Conservation (phyloP, 2,113 vertebrate genomes). For the Plecotus auritus region DNA sequence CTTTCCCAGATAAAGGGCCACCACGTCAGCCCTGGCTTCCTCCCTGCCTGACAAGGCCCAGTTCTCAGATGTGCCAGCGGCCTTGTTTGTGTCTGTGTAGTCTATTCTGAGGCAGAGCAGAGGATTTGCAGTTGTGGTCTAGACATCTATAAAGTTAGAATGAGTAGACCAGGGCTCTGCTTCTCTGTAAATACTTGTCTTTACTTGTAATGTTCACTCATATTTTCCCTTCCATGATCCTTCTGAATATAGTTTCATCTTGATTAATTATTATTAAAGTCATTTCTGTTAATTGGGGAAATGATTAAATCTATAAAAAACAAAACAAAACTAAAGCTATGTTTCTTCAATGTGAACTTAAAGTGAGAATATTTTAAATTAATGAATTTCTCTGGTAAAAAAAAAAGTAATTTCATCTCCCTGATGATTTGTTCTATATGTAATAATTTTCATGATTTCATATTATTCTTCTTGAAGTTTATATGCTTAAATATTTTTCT, state of each 20-base stretch:
- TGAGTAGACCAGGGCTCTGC: not conserved
- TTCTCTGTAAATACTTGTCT: not conserved
- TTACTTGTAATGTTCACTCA: not conserved
- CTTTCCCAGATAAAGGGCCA: not conserved
- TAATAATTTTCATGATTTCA: slow-evolving; percentile 9
- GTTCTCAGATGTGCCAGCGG: not conserved
- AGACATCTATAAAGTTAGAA: not conserved
- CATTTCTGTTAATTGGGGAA: not conserved
- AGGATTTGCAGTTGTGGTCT: not conserved
- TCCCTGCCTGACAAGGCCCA: not conserved
- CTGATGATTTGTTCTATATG: not conserved
- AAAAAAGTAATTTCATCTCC: not conserved
- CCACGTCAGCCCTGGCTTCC: not conserved
- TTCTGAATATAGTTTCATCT: not conserved
- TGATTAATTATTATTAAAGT: not conserved
- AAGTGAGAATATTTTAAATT: slow-evolving; percentile 1
- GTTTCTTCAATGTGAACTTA: not conserved
- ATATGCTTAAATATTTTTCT: not conserved
- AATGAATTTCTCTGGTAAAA: not conserved
- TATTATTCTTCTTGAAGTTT: not conserved
- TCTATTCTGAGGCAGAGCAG: not conserved
- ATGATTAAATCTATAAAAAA: not conserved
- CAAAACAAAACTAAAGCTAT: not conserved
- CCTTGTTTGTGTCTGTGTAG: no score
- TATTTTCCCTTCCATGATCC: not conserved